A percentile compares a stretch with the other conserved stretches of the same genome.
phyloP scores from a whole-genome alignment of 2,888 invertebrate species.

The Taenaris catops region DNA sequence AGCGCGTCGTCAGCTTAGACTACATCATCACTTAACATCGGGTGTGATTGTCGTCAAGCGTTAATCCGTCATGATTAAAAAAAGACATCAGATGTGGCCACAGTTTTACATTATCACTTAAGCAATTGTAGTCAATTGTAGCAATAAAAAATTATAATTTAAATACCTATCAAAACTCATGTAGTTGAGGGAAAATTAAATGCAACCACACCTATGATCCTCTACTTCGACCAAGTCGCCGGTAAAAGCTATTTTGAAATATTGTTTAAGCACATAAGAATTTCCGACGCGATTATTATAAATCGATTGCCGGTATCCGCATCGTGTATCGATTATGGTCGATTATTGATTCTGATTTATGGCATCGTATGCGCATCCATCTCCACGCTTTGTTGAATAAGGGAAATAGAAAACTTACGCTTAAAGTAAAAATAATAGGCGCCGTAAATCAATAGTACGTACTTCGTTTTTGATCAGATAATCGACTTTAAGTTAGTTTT shows the following conservation, averaged over 20 bases:
- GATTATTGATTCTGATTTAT: constrained; percentile 61
- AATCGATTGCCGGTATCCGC: constrained; percentile 43
- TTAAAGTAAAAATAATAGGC: constrained; percentile 1
- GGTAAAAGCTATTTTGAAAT: too few species aligned
- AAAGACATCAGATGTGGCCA: too few species aligned
- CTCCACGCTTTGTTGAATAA: constrained; percentile 25
- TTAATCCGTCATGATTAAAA: too few species aligned
- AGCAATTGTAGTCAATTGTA: neutral
- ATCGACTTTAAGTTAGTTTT: constrained; percentile 1
- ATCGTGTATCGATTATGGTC: constrained; percentile 50
- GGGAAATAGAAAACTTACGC: constrained; percentile 3
- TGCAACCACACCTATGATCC: too few species aligned
- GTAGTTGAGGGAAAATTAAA: too few species aligned
- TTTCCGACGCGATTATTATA: constrained; percentile 42
- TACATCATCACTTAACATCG: too few species aligned
- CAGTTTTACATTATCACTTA: too few species aligned
- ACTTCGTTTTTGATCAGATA: constrained; percentile 2
- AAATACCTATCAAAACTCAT: constrained; percentile 5
- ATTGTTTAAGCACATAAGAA: constrained; percentile 13
- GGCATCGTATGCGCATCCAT: constrained; percentile 32
- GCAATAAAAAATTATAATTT: constrained; percentile 3
- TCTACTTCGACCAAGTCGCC: too few species aligned
- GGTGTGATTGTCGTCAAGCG: too few species aligned
- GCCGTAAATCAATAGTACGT: constrained; percentile 6
- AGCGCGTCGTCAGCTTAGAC: too few species aligned